Conservation (phyloP, 1,140 invertebrate species). For the Pseudomyrmex sp. region DNA sequence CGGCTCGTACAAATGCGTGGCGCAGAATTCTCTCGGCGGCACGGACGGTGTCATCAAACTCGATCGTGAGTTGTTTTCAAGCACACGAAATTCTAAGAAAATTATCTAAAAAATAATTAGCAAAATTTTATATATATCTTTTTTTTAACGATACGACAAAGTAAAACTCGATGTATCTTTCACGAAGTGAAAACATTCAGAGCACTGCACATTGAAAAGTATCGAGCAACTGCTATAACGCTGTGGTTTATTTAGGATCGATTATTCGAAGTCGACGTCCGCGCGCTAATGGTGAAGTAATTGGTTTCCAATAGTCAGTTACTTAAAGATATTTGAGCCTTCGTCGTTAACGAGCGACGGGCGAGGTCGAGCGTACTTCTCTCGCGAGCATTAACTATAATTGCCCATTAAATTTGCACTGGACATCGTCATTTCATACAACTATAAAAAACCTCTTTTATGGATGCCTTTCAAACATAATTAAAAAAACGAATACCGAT, state of each 20-base stretch:
- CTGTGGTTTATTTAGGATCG: slow-evolving; percentile 47
- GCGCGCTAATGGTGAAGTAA: slow-evolving; percentile 60
- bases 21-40: slow-evolving; percentile 96
- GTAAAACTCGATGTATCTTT: slow-evolving; percentile 16
- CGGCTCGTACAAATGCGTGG: slow-evolving; percentile 96
- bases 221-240: slow-evolving; percentile 22
- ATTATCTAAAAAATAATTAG: not conserved
- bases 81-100: too few species aligned
- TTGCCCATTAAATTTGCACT: slow-evolving; percentile 71
- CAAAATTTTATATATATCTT: not conserved
- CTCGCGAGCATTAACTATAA: slow-evolving; percentile 62
- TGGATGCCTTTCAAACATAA: too few species aligned
- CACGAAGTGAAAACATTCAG: not conserved
- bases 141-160: not conserved
- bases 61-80: slow-evolving; percentile 89
- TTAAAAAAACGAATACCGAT: too few species aligned
- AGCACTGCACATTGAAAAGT: slow-evolving; percentile 10
- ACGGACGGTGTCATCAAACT: slow-evolving; percentile 96
- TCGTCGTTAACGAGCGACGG: slow-evolving; percentile 65
- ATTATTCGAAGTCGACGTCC: slow-evolving; percentile 57
- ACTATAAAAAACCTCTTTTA: not conserved
- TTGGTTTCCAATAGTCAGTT: slow-evolving; percentile 69
- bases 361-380: slow-evolving; percentile 54
- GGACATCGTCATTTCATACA: slow-evolving; percentile 54
- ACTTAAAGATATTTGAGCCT: slow-evolving; percentile 53